These are phyloP conservation scores for Notothenia rossii DNA, from an alignment of 2,113 vertebrate genomes.

Conservation along the genomic window DNA sequence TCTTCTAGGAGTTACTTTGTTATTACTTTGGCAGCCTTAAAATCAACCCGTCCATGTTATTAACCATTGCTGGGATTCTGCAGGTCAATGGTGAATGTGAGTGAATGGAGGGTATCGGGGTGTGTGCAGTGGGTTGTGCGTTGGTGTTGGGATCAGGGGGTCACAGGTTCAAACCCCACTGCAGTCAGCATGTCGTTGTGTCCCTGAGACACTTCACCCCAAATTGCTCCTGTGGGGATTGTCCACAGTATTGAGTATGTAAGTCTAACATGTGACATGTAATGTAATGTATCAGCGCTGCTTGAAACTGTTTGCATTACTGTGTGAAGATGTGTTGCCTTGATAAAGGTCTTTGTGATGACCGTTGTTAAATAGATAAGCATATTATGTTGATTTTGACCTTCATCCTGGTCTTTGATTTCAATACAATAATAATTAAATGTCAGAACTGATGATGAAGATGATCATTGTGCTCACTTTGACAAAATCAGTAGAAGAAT, in stretches of 20 bases:
- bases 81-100: constrained; percentile 5
- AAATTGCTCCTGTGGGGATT: too few species aligned
- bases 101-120: too few species aligned
- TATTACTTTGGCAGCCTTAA: constrained; percentile 44
- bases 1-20: constrained; percentile 21
- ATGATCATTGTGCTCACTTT: not conserved
- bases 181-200: too few species aligned
- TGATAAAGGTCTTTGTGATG: not conserved
- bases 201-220: too few species aligned
- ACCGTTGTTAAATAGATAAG: not conserved
- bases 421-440: not conserved
- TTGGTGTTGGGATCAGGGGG: too few species aligned
- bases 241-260: too few species aligned
- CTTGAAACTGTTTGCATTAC: not conserved
- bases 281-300: too few species aligned
- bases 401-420: not conserved
- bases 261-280: too few species aligned
- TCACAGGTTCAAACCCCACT: too few species aligned
- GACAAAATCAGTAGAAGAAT: not conserved
- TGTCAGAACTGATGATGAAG: not conserved
- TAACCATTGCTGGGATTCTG: constrained; percentile 35
- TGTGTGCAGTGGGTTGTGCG: too few species aligned
- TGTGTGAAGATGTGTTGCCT: not conserved
- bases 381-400: not conserved
- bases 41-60: constrained; percentile 36